Evolutionary conservation across 2,113 vertebrate genomes (phyloP).

Genomic region (Ameiurus melas): DNA sequence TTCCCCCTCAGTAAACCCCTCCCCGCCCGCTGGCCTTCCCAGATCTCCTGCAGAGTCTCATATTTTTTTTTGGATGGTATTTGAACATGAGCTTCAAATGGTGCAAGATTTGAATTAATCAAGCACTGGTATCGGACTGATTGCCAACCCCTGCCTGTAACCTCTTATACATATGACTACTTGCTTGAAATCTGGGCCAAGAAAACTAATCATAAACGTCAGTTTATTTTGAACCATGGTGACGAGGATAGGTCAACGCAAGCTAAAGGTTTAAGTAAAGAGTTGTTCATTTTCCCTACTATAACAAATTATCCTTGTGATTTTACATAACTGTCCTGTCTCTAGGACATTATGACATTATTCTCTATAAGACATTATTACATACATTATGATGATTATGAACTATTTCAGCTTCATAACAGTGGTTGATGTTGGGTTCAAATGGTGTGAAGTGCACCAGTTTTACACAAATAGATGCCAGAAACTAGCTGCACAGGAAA

Average conservation of each 20-base stretch:
- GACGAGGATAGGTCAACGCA: not conserved
- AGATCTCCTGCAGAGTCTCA: slow-evolving; percentile 17
- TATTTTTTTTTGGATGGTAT: slow-evolving; percentile 5
- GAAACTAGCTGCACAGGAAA: not conserved
- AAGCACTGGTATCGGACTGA: not conserved
- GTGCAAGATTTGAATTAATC: slow-evolving; percentile 37
- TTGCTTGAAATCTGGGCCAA: not conserved
- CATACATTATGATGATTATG: not conserved
- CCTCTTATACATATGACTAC: not conserved
- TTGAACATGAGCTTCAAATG: slow-evolving; percentile 23
- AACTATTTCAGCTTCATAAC: not conserved
- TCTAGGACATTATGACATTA: not conserved
- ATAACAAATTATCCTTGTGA: not conserved
- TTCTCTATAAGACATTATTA: not conserved
- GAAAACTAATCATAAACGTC: not conserved
- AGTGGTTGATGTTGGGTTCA: not conserved
- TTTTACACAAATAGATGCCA: not conserved
- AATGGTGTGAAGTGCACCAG: not conserved
- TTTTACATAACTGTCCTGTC: not conserved
- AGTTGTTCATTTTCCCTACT: not conserved
- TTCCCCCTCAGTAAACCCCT: not conserved
- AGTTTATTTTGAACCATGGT: not conserved
- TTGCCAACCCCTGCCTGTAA: slow-evolving; percentile 9
- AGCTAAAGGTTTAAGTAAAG: not conserved
- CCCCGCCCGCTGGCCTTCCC: not conserved